Percentiles rank a stretch among this genome's conserved stretches.
phyloP scores from a whole-genome alignment of 2,888 invertebrate genomes.

The Yponomeuta sedellus region DNA sequence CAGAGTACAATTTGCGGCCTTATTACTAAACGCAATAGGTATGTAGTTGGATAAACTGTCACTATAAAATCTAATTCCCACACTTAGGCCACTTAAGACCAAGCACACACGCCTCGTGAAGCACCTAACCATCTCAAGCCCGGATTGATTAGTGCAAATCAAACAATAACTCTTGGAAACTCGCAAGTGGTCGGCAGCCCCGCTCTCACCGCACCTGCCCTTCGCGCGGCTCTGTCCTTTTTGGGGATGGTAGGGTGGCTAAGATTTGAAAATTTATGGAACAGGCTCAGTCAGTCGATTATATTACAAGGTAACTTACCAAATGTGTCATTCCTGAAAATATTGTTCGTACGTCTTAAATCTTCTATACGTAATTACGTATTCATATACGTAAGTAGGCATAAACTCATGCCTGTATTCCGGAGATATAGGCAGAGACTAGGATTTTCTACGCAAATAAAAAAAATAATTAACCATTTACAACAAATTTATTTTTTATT shows the following conservation, averaged over 20 bases:
- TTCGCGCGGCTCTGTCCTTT: constrained; percentile 23
- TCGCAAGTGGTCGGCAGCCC: not conserved
- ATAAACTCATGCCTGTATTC: no score
- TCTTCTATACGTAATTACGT: no score
- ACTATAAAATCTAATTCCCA: not conserved
- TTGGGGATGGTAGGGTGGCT: not conserved
- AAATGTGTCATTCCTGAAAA: no score
- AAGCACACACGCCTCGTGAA: not conserved
- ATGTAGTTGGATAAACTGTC: not conserved
- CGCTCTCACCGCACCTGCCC: constrained; percentile 21
- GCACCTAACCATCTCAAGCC: constrained; percentile 23
- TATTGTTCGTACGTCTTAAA: no score
- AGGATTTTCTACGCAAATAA: no score
- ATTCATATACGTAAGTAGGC: no score
- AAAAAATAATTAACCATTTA: no score
- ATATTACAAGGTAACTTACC: not conserved
- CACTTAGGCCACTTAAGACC: constrained; percentile 24
- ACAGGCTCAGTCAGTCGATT: not conserved
- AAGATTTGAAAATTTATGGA: not conserved
- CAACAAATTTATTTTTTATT: no score
- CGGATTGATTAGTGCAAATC: constrained; percentile 52
- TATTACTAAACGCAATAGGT: no score
- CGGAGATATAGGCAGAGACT: no score
- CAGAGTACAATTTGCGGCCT: no score
- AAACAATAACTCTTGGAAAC: constrained; percentile 36